These are phyloP conservation scores for Ctenodactylus gundi DNA, from an alignment of 2,113 vertebrate genomes.

Conservation along the genomic window DNA sequence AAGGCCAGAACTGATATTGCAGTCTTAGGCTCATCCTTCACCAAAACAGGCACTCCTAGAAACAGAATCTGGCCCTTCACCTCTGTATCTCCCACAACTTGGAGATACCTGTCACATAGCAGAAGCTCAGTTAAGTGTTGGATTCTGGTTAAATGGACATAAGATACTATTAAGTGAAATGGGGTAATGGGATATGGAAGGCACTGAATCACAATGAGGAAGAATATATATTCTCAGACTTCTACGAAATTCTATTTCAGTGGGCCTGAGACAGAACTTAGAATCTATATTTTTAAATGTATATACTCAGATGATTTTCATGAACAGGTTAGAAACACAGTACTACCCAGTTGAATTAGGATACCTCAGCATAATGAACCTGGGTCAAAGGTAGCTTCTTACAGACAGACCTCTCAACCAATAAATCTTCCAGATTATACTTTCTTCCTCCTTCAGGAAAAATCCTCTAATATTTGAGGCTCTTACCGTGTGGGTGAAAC, in stretches of 20 bases:
- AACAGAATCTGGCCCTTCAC: not conserved
- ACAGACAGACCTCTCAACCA: not conserved
- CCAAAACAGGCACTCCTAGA: not conserved
- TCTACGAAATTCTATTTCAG: not conserved
- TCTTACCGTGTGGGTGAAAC: not conserved
- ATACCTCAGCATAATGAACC: constrained; percentile 19
- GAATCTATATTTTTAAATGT: not conserved
- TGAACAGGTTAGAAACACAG: constrained; percentile 28
- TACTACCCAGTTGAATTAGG: not conserved
- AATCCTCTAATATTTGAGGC: not conserved
- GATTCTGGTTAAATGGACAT: not conserved
- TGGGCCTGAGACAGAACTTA: not conserved
- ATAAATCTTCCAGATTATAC: not conserved
- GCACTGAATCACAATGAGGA: not conserved
- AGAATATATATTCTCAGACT: constrained; percentile 17
- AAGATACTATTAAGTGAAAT: constrained; percentile 23
- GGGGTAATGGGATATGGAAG: not conserved
- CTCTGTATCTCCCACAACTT: not conserved
- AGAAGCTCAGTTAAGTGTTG: not conserved
- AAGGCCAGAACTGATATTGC: not conserved
- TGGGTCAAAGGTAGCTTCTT: not conserved
- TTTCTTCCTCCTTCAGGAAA: not conserved
- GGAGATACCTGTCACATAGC: not conserved
- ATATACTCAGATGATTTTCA: not conserved
- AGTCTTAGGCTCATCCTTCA: not conserved